These are phyloP conservation scores for Yponomeuta malinellus DNA, from an alignment of 2,888 invertebrate genomes.

Conservation along the genomic window DNA sequence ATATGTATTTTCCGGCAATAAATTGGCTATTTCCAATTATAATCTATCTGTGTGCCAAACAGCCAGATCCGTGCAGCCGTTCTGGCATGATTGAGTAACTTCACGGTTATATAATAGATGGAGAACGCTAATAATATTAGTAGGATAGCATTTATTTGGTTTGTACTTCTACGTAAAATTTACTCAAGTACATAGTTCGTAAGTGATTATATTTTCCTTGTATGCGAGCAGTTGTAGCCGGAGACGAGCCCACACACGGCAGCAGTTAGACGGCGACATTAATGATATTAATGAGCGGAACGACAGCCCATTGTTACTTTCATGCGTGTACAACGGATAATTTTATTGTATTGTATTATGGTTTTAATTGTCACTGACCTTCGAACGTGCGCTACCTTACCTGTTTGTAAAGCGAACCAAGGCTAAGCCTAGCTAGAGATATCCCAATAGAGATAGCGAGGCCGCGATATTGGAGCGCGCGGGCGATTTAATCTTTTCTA, in stretches of 20 bases:
- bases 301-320: background rate
- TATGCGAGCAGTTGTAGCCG: background rate
- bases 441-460: background rate
- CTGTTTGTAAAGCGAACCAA: background rate
- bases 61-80: too few relatives aligned
- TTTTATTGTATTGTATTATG: background rate
- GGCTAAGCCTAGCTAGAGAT: background rate
- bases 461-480: background rate
- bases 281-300: background rate
- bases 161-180: background rate
- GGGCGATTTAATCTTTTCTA: constrained; percentile 3
- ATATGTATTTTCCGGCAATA: too few relatives aligned
- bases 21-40: too few relatives aligned
- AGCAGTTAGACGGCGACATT: background rate
- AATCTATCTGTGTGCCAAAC: too few relatives aligned
- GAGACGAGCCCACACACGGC: background rate
- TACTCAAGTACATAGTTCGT: background rate
- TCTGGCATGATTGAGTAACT: too few relatives aligned
- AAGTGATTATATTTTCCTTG: background rate
- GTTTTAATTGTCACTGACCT: background rate
- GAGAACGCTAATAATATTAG: too few relatives aligned
- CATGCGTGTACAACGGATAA: background rate
- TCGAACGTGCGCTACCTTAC: background rate
- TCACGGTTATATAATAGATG: too few relatives aligned
- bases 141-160: too few relatives aligned